Percentiles rank a stretch among this genome's conserved stretches.
Evolutionary conservation across 2,888 invertebrate genomes (phyloP).

Genomic region (Polymixis lichenea): DNA sequence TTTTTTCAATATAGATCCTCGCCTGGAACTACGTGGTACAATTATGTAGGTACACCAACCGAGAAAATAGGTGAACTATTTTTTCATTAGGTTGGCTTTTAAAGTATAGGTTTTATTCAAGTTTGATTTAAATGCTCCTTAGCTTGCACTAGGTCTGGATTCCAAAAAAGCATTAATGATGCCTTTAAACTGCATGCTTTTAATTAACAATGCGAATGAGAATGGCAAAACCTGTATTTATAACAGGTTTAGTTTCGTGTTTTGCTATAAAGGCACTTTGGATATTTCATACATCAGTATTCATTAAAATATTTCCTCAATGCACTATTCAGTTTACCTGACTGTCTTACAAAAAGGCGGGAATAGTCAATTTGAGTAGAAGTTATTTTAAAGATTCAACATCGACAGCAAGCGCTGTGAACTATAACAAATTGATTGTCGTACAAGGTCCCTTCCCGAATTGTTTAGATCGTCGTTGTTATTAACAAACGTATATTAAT

Average conservation of each 20-base stretch:
- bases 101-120: background rate
- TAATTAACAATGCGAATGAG: background rate
- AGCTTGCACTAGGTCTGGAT: background rate
- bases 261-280: conserved; percentile 37
- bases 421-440: conserved; percentile 39
- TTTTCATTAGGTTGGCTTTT: background rate
- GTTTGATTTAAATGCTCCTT: background rate
- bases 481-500: background rate
- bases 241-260: conserved; percentile 2
- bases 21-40: background rate
- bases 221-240: background rate
- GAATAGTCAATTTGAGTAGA: conserved; percentile 19
- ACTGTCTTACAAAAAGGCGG: conserved; percentile 46
- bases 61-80: background rate
- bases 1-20: background rate
- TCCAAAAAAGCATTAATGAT: background rate
- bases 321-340: conserved; percentile 1
- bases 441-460: conserved; percentile 20
- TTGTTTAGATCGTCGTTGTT: conserved; percentile 24
- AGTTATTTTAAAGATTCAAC: conserved; percentile 29
- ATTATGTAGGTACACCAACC: background rate
- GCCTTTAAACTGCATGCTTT: too few species aligned
- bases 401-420: conserved; percentile 30
- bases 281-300: conserved; percentile 1
- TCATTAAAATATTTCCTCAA: conserved; percentile 4